Percentiles rank a stretch among this genome's conserved stretches.
Evolutionary conservation across 2,888 invertebrate genomes (phyloP).

Genomic region (Lamproptera curius): DNA sequence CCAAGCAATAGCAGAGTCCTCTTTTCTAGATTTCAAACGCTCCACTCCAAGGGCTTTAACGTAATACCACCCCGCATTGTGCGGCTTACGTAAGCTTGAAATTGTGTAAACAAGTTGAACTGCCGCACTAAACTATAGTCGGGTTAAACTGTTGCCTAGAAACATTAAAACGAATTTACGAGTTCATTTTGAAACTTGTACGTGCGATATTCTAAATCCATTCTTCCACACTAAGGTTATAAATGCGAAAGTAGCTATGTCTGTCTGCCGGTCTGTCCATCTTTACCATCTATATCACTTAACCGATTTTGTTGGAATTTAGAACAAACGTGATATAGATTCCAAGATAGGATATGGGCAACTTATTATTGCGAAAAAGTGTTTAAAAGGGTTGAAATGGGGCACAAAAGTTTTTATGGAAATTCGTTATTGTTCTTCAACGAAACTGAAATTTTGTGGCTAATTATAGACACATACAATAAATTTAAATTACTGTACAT

Average conservation of each 20-base stretch:
- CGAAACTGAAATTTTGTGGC: too few relatives aligned
- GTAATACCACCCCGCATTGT: conserved; percentile 42
- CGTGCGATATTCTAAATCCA: too few relatives aligned
- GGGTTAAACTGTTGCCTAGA: neutral
- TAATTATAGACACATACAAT: too few relatives aligned
- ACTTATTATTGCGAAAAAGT: too few relatives aligned
- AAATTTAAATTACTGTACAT: too few relatives aligned
- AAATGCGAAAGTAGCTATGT: neutral
- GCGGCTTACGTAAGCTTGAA: conserved; percentile 33
- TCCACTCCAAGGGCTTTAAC: conserved; percentile 45
- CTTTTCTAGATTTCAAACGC: conserved; percentile 55
- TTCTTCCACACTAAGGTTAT: too few relatives aligned
- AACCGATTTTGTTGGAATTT: neutral
- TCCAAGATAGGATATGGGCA: neutral
- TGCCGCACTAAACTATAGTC: neutral
- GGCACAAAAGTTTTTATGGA: too few relatives aligned
- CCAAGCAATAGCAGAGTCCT: conserved; percentile 40
- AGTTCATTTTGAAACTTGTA: neutral
- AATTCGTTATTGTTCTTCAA: too few relatives aligned
- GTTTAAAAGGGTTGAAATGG: too few relatives aligned
- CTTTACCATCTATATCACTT: too few relatives aligned
- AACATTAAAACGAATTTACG: neutral
- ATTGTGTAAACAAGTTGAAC: conserved; percentile 14
- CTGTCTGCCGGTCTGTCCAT: too few relatives aligned
- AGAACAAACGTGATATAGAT: neutral